Percentiles rank a stretch among this genome's conserved stretches.
Evolutionary conservation across 2,113 vertebrate genomes (phyloP).

Genomic region (Trachemys scripta): DNA sequence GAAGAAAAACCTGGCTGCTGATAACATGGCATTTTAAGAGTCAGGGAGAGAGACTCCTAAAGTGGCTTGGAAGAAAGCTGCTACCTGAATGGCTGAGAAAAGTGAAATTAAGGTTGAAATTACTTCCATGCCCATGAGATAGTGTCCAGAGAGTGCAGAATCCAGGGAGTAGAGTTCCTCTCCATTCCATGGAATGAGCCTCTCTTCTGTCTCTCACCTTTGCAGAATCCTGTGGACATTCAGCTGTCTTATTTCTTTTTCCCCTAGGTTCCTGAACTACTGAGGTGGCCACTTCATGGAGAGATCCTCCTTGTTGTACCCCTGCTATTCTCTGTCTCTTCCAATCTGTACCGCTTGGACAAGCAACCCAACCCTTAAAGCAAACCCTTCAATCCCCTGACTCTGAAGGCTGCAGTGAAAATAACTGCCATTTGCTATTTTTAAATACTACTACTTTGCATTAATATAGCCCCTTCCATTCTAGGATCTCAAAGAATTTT

Average conservation of each 20-base stretch:
- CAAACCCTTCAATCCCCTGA: not conserved
- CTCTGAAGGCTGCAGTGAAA: not conserved
- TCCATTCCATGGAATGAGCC: not conserved
- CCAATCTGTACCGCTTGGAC: not conserved
- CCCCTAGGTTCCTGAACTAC: not conserved
- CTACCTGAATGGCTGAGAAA: slow-evolving; percentile 67
- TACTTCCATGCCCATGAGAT: not conserved
- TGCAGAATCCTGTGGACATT: not conserved
- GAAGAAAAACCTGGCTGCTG: slow-evolving; percentile 73
- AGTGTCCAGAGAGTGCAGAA: slow-evolving; percentile 51
- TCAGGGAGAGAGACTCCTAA: slow-evolving; percentile 65
- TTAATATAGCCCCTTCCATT: not conserved
- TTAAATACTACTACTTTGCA: slow-evolving; percentile 17
- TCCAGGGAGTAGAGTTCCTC: not conserved
- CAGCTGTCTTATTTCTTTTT: not conserved
- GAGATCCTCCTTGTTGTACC: slow-evolving; percentile 9
- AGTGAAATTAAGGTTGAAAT: slow-evolving; percentile 56
- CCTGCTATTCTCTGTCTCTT: not conserved
- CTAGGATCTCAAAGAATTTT: not conserved
- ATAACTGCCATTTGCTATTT: slow-evolving; percentile 28
- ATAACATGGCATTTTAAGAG: slow-evolving; percentile 34
- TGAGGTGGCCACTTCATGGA: slow-evolving; percentile 32
- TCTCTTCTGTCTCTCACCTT: slow-evolving; percentile 5
- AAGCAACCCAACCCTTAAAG: slow-evolving; percentile 21
- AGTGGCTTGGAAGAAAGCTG: slow-evolving; percentile 58